Conservation (phyloP, 2,888 invertebrate genomes). For the Ethmia dodecea region DNA sequence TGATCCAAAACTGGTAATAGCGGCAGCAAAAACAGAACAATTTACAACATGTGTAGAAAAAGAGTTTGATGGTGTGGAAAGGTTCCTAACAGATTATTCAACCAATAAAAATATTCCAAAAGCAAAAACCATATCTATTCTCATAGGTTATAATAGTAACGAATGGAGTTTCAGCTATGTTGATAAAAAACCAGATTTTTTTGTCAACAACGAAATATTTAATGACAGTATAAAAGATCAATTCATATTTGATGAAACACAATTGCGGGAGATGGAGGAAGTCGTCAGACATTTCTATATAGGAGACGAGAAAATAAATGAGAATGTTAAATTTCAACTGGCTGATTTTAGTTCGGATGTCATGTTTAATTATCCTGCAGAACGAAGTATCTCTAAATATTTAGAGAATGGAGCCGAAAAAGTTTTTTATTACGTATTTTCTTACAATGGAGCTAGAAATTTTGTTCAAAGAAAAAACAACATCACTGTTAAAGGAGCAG, state of each 20-base stretch:
- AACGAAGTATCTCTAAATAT: conserved; percentile 34
- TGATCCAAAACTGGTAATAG: conserved; percentile 28
- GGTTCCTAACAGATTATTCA: conserved; percentile 36
- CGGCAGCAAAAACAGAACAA: conserved; percentile 21
- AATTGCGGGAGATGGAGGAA: too few relatives aligned
- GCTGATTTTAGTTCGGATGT: conserved; percentile 43
- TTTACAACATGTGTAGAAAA: conserved; percentile 42
- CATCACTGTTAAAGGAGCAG: conserved; percentile 26
- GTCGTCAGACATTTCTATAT: conserved; percentile 39
- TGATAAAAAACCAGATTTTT: conserved; percentile 19
- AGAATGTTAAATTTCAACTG: conserved; percentile 22
- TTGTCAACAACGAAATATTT: conserved; percentile 24
- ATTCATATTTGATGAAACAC: too few relatives aligned
- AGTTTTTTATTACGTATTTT: conserved; percentile 49
- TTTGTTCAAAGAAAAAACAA: conserved; percentile 21
- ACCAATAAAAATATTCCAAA: conserved; percentile 30
- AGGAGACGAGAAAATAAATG: conserved; percentile 31
- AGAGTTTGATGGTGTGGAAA: conserved; percentile 32
- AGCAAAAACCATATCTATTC: conserved; percentile 31
- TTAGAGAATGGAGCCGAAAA: conserved; percentile 25
- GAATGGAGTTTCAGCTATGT: conserved; percentile 27
- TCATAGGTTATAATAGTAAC: conserved; percentile 41
- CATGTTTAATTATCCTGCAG: conserved; percentile 33
- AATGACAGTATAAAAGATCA: conserved; percentile 17
- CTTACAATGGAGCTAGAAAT: conserved; percentile 40